Percentiles rank a stretch among this genome's conserved stretches.
Evolutionary conservation across 2,888 invertebrate species (phyloP).

Genomic region (Cancer borealis): DNA sequence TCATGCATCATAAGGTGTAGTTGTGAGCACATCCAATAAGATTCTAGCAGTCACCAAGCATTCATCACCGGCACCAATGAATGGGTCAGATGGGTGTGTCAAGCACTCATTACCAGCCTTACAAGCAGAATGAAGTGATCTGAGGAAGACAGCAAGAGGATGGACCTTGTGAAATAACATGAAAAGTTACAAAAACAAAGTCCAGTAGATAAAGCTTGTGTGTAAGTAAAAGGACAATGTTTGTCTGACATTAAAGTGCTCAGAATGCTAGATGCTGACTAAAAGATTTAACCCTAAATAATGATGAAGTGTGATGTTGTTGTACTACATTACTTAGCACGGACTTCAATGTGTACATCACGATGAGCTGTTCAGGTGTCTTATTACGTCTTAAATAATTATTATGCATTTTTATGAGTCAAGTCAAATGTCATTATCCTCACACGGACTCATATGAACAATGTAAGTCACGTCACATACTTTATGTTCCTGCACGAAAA

Average conservation of each 20-base stretch:
- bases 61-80: background rate
- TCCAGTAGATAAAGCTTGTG: background rate
- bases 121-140: background rate
- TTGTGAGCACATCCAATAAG: background rate
- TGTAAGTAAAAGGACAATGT: background rate
- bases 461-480: background rate
- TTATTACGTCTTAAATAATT: background rate
- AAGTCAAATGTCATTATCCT: background rate
- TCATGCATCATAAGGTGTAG: background rate
- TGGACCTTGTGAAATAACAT: background rate
- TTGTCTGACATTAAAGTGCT: background rate
- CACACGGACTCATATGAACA: background rate
- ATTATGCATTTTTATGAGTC: background rate
- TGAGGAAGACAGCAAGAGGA: background rate
- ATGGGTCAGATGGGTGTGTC: background rate
- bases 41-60: background rate
- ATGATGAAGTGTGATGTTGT: conserved; percentile 10
- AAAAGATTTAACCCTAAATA: background rate
- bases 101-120: background rate
- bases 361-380: background rate
- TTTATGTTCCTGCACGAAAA: background rate
- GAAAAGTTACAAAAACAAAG: background rate
- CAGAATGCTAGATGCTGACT: conserved; percentile 14
- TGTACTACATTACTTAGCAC: conserved; percentile 28
- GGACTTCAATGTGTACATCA: background rate